Conservation (phyloP, 2,113 vertebrate genomes). For the Cyanistes caeruleus region DNA sequence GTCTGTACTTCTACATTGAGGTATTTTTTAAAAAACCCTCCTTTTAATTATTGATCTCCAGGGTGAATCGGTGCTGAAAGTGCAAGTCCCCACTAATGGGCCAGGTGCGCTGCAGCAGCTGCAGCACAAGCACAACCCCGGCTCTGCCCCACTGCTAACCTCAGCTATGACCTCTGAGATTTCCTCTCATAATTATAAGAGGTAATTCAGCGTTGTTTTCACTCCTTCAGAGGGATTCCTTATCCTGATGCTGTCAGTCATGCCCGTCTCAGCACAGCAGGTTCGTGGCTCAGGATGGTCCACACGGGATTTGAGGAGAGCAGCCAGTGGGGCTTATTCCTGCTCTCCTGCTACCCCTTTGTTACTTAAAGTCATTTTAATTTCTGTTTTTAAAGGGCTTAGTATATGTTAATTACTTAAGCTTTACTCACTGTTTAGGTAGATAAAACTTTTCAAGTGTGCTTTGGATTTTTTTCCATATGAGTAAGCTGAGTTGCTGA, state of each 20-base stretch:
- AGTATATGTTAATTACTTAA: not conserved
- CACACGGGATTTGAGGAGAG: not conserved
- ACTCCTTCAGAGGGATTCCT: constrained; percentile 38
- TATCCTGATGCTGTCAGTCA: not conserved
- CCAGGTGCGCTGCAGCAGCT: constrained; percentile 54
- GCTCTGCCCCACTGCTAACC: constrained; percentile 6
- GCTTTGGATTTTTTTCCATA: not conserved
- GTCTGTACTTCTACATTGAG: not conserved
- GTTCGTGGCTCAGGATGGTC: not conserved
- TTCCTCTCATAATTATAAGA: constrained; percentile 29
- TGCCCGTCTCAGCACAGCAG: not conserved
- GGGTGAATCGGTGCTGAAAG: constrained; percentile 29
- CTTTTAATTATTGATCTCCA: constrained; percentile 61
- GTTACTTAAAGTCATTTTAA: not conserved
- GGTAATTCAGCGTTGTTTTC: constrained; percentile 39
- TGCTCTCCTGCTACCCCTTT: not conserved
- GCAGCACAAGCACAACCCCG: not conserved
- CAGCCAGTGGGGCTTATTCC: not conserved
- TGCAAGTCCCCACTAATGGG: constrained; percentile 22
- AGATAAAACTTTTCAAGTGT: not conserved
- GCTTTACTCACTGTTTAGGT: not conserved
- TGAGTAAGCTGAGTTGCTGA: not conserved
- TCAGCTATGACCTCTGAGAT: constrained; percentile 19
- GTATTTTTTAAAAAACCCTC: not conserved
- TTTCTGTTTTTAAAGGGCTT: not conserved